Conservation (phyloP, 1,140 invertebrate species). For the Drosophila ananassae region DNA sequence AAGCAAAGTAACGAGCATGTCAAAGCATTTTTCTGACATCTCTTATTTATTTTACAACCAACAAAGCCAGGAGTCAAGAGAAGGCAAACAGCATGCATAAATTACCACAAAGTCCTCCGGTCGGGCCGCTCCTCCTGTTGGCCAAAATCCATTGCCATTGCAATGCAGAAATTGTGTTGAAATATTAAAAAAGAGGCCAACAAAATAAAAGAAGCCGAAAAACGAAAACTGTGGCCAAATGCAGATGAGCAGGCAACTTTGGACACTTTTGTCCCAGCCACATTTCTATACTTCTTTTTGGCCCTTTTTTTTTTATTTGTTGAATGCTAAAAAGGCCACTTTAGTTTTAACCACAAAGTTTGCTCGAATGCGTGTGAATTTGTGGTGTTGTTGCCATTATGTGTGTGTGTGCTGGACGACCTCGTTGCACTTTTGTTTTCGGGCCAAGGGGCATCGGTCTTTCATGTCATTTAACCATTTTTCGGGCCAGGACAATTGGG, state of each 20-base stretch:
- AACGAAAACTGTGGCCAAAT: slow-evolving; percentile 70
- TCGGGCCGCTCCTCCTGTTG: slow-evolving; percentile 20
- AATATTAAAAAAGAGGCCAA: slow-evolving; percentile 71
- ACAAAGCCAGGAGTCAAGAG: slow-evolving; percentile 70
- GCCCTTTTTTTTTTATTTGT: slow-evolving; percentile 28
- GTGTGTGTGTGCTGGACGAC: slow-evolving; percentile 45
- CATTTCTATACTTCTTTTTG: slow-evolving; percentile 12
- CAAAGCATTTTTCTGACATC: slow-evolving; percentile 72
- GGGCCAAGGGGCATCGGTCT: slow-evolving; percentile 56
- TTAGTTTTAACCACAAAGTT: slow-evolving; percentile 81
- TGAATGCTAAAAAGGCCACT: slow-evolving; percentile 78
- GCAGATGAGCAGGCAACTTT: slow-evolving; percentile 74
- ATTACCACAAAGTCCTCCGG: slow-evolving; percentile 63
- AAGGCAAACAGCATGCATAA: slow-evolving; percentile 78
- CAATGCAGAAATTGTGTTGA: slow-evolving; percentile 75
- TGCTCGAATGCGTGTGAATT: slow-evolving; percentile 23
- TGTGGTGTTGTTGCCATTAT: background rate
- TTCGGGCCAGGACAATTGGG: slow-evolving; percentile 44
- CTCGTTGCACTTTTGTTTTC: slow-evolving; percentile 71
- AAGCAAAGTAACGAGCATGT: slow-evolving; percentile 63
- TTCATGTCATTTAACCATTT: slow-evolving; percentile 79
- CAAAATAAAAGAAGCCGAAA: slow-evolving; percentile 36
- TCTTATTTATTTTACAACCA: slow-evolving; percentile 74
- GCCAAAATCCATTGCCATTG: slow-evolving; percentile 41
- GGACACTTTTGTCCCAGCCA: slow-evolving; percentile 52